Evolutionary conservation across 2,888 invertebrate genomes (phyloP), one percentile per base, ranked within the genome.

Genomic region (Scotopteryx bipunctaria): DNA sequence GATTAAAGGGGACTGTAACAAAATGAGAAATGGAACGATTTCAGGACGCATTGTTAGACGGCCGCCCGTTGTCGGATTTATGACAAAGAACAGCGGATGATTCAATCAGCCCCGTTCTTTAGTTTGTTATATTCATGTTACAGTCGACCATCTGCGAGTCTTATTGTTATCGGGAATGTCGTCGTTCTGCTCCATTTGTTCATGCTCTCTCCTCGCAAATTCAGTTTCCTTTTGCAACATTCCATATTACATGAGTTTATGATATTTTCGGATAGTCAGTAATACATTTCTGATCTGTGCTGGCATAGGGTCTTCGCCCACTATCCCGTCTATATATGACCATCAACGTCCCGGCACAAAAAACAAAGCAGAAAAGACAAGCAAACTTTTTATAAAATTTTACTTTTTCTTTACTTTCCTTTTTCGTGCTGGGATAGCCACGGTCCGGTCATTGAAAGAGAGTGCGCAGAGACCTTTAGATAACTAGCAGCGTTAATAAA

Each of bases 11-110:
- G 86, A 84, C 81, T 79, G 83, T 86, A 89, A 84, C 89, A 90
- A 90, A 90, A 89, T 88, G 89, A 88, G 89, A 88, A 89, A 89
- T 89, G 87, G 81, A 89, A 87, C 89, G 86, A 89, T 89, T 89
- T 88, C 86, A 85, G 86, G 79, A 82, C 84, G 87, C 83, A 90
- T 89, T 90, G 89, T 90, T 83, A 83, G 86, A 78, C 72, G 80
- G 79, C 82, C 74, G 83, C 79, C 86, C 86, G 87, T 84, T 83
- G 86, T 84, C 86, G 88, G 88, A 88, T 87, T 89, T 89, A 90
- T 89, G 89, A 89, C 89, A 90, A 89, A 89, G 89, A 87, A 85
- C 85, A 78, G 82, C 80, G 86, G 86, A 87, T 90, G 89, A 90
- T 90, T 90, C 89, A 90, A 90, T 90, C 90, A 89, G 85, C 68